Evolutionary conservation across 2,888 invertebrate genomes (phyloP), one percentile per base, ranked within the genome.

Genomic region (Lasioglossum morio): DNA sequence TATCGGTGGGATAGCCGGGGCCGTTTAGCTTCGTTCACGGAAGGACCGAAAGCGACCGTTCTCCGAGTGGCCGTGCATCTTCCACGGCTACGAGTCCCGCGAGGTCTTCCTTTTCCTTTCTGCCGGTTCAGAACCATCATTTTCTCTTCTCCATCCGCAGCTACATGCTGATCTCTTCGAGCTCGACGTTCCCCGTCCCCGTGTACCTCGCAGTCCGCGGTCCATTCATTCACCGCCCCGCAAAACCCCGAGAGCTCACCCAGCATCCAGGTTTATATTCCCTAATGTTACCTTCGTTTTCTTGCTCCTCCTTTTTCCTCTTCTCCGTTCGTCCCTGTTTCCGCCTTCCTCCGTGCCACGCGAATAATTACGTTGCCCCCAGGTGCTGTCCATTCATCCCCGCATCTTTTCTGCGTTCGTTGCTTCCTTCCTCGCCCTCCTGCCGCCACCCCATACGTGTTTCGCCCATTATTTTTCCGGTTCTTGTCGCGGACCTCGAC

Each of bases 21-120:
- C 82, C 88, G 89, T 92, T 92, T 90, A 91, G 86, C 84, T 87
- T 84, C 88, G 89, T 91, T 81, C 89, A 88, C 80, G 84, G 82
- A 87, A 88, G 90, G 81, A 87, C 87, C 89, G 84, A 82, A 73
- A 72, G 46, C 69, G 72, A 90, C 87, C 89, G 89, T 90, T 90
- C 91, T 91, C 92, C 85, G 89, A 94, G 93, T 92, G 90, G 92
- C 91, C 90, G 90, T 91, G 92, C 90, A 87, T 93, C 92, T 91
- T 92, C 90, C 92, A 88, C 89, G 88, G 82, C 19, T 92, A 93
- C 92, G 92, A 93, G 91, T 92, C 94, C 92, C 94, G 91, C 89
- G 93, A 92, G 94, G 87, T 91, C 86, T 81, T 86, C 81, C 87
- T 81, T 75, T 83, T 79, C 84, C 37, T 82, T 88, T 80, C 77